phyloP scores from a whole-genome alignment of 2,113 vertebrate genomes.

The Pseudorasbora parva region DNA sequence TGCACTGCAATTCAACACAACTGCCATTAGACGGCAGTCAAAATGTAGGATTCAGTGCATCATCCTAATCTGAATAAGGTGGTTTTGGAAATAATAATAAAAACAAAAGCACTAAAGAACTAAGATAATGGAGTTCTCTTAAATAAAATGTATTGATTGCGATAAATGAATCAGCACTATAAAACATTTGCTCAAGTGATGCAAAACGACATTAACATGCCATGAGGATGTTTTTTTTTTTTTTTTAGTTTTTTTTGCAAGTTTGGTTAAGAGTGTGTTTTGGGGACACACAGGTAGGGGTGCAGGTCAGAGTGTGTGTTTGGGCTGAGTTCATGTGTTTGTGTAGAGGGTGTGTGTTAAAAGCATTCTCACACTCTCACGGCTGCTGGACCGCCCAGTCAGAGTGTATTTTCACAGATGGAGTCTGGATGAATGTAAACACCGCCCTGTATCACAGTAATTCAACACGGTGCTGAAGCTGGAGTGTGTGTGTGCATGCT shows the following conservation, averaged over 20 bases:
- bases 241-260: no score
- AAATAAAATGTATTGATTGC: constrained; percentile 5
- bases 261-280: constrained; percentile 35
- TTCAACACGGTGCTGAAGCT: constrained; percentile 54
- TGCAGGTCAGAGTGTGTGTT: constrained; percentile 50
- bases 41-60: background rate
- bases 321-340: constrained; percentile 63
- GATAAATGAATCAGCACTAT: background rate
- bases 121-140: background rate
- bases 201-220: background rate
- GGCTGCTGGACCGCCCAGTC: constrained; percentile 47
- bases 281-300: constrained; percentile 52
- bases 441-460: constrained; percentile 61
- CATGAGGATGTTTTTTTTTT: background rate
- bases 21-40: constrained; percentile 18
- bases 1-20: constrained; percentile 7
- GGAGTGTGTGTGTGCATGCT: constrained; percentile 43
- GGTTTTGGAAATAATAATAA: no score
- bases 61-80: background rate
- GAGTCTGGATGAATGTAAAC: constrained; percentile 60
- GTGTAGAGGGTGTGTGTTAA: constrained; percentile 59
- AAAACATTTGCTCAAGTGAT: background rate
- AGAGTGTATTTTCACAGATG: constrained; percentile 63
- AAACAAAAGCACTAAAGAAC: background rate
- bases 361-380: constrained; percentile 58